phyloP scores from a whole-genome alignment of 2,113 vertebrate species.

The Isichthys henryi region DNA sequence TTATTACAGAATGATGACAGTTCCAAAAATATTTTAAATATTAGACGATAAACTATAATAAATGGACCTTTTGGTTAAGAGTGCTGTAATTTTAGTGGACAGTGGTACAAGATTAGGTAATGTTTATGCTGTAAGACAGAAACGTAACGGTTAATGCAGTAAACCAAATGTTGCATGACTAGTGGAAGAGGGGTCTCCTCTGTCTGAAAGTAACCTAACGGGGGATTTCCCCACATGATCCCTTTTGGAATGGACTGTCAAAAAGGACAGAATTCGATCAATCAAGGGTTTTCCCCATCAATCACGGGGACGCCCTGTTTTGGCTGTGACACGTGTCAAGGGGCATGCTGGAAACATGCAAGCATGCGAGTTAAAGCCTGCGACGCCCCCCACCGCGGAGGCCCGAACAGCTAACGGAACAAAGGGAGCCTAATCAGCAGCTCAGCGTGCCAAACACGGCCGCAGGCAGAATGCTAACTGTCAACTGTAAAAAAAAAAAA shows the following conservation, averaged over 20 bases:
- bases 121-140: neutral
- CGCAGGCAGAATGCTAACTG: neutral
- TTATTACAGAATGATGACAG: neutral
- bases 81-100: neutral
- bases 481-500: conserved; percentile 1
- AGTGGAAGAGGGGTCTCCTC: neutral
- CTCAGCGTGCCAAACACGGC: neutral
- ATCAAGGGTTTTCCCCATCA: neutral
- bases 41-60: neutral
- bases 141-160: neutral
- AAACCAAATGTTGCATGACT: neutral
- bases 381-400: neutral
- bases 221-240: neutral
- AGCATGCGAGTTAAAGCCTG: neutral
- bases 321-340: neutral
- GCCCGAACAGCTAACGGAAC: neutral
- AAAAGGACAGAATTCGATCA: neutral
- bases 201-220: neutral
- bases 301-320: neutral
- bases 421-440: neutral
- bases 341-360: neutral
- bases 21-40: neutral
- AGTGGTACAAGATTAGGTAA: neutral
- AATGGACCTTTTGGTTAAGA: neutral
- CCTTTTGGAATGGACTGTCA: neutral